Evolutionary conservation across 2,797 vertebrate genomes (phyloP).

Genomic region (Microctenopoma stevenorrisi): DNA sequence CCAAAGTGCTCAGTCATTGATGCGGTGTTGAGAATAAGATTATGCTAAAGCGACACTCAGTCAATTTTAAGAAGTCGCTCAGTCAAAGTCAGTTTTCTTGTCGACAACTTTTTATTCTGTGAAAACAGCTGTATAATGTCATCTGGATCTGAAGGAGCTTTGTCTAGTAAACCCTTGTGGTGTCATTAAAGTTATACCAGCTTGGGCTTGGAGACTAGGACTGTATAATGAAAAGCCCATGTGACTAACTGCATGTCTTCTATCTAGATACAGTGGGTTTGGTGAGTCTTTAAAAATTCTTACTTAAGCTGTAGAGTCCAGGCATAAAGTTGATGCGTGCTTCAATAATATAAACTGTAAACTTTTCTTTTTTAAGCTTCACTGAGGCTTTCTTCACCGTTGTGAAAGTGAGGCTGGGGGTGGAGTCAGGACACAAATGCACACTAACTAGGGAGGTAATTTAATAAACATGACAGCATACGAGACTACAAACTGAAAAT

Average conservation of each 20-base stretch:
- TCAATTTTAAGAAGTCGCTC: neutral
- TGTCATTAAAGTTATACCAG: neutral
- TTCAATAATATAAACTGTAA: too few species aligned
- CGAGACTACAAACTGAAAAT: too few species aligned
- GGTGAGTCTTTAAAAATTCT: too few species aligned
- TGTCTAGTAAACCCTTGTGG: neutral
- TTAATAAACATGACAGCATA: too few species aligned
- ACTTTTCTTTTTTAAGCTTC: too few species aligned
- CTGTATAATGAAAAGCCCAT: neutral
- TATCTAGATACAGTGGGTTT: too few species aligned
- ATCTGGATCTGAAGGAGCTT: neutral
- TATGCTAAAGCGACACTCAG: neutral
- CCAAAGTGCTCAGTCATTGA: neutral
- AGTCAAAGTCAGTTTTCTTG: neutral
- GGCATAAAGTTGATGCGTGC: too few species aligned
- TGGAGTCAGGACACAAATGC: too few species aligned
- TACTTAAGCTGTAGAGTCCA: too few species aligned
- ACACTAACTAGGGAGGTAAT: too few species aligned
- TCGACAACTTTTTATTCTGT: neutral
- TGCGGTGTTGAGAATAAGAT: slow-evolving; percentile 7
- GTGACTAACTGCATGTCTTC: neutral
- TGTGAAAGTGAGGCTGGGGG: too few species aligned
- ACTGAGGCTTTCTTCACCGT: too few species aligned
- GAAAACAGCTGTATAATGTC: slow-evolving; percentile 4
- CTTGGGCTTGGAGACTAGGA: neutral